phyloP scores from a whole-genome alignment of 2,888 invertebrate genomes.

The Phengaris arion region DNA sequence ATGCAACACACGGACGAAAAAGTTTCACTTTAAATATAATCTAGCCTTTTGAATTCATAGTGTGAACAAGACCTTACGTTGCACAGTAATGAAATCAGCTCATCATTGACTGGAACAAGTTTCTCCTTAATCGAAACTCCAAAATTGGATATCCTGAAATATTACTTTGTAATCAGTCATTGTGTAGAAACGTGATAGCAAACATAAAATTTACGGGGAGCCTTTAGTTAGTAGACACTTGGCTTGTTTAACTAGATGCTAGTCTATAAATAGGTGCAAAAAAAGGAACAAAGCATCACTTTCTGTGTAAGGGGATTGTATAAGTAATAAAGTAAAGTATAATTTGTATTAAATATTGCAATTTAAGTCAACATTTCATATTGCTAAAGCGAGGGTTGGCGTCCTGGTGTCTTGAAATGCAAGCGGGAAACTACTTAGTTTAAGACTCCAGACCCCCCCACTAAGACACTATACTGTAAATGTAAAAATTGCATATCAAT shows the following conservation, averaged over 20 bases:
- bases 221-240: constrained; percentile 6
- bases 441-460: too few species aligned
- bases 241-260: background rate
- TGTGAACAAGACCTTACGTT: constrained; percentile 44
- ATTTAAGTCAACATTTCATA: too few species aligned
- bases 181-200: constrained; percentile 27
- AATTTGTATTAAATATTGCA: too few species aligned
- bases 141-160: constrained; percentile 45
- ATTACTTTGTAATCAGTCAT: constrained; percentile 40
- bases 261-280: background rate
- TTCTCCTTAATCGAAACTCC: constrained; percentile 55
- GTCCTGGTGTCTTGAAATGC: too few species aligned
- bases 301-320: too few species aligned
- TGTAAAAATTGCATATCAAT: too few species aligned
- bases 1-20: too few species aligned
- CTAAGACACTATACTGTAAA: too few species aligned
- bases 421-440: too few species aligned
- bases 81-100: constrained; percentile 61
- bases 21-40: too few species aligned
- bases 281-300: background rate
- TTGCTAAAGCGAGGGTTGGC: too few species aligned
- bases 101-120: constrained; percentile 55
- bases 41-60: background rate
- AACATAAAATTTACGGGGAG: background rate
- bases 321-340: too few species aligned